Conservation (phyloP, 2,888 invertebrate species). For the Oasisia sp. region DNA sequence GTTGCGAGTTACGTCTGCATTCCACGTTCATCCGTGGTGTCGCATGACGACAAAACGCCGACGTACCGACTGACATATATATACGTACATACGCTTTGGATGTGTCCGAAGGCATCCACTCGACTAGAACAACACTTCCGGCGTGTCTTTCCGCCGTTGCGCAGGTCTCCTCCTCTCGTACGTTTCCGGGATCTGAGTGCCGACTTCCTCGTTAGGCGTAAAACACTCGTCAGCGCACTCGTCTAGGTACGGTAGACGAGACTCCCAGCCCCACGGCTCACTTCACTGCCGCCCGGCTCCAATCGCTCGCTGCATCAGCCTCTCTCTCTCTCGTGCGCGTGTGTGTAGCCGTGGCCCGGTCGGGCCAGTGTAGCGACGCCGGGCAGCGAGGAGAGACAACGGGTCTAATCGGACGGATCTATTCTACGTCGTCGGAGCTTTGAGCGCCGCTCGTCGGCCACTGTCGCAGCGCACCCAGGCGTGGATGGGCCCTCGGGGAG, state of each 20-base stretch:
- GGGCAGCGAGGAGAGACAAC: neutral
- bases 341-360: neutral
- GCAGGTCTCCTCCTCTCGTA: neutral
- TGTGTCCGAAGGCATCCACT: neutral
- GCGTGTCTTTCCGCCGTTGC: neutral
- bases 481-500: neutral
- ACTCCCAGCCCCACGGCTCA: neutral
- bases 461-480: conserved; percentile 1
- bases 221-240: neutral
- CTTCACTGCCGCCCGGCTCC: neutral
- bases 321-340: neutral
- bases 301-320: neutral
- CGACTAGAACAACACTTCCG: neutral
- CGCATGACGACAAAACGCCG: neutral
- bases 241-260: neutral
- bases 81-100: neutral
- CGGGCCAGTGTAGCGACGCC: neutral
- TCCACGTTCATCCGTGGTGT: neutral
- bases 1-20: neutral
- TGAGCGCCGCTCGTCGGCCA: neutral
- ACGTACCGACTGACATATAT: neutral
- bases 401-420: neutral
- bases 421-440: neutral
- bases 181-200: neutral
- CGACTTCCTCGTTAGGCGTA: neutral